phyloP scores from a whole-genome alignment of 2,113 vertebrate genomes.

The Podiceps cristatus region DNA sequence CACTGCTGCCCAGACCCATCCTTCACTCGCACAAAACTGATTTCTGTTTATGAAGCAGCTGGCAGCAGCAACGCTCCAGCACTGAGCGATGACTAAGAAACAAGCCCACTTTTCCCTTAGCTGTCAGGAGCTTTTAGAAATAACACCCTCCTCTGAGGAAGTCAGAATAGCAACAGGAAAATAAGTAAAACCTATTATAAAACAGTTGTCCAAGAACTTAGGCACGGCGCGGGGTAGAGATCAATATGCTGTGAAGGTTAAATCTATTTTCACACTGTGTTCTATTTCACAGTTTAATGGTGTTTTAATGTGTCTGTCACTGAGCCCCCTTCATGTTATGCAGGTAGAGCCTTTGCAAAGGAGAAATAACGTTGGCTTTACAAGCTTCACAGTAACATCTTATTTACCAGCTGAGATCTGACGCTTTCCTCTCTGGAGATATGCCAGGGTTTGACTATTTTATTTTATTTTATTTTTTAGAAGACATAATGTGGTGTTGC shows the following conservation, averaged over 20 bases:
- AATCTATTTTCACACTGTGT: slow-evolving; percentile 89
- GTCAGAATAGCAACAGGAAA: slow-evolving; percentile 84
- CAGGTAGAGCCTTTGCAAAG: slow-evolving; percentile 80
- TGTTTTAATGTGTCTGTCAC: slow-evolving; percentile 92
- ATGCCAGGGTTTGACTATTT: slow-evolving; percentile 18
- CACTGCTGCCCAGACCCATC: slow-evolving; percentile 66
- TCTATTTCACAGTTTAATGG: slow-evolving; percentile 91
- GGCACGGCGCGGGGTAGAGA: slow-evolving; percentile 74
- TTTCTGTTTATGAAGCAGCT: slow-evolving; percentile 74
- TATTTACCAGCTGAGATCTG: slow-evolving; percentile 79
- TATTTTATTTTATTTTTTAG: slow-evolving; percentile 23
- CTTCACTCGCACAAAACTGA: slow-evolving; percentile 64
- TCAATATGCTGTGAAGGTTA: slow-evolving; percentile 87
- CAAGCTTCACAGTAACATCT: slow-evolving; percentile 78
- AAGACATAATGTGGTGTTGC: neutral
- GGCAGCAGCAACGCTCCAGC: slow-evolving; percentile 57
- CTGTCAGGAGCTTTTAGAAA: slow-evolving; percentile 84
- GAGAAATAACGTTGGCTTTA: slow-evolving; percentile 72
- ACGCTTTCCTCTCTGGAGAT: slow-evolving; percentile 52
- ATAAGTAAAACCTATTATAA: slow-evolving; percentile 87
- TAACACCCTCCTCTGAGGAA: slow-evolving; percentile 81
- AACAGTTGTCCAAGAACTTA: slow-evolving; percentile 85
- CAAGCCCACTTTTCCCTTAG: slow-evolving; percentile 65
- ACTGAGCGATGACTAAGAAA: slow-evolving; percentile 71
- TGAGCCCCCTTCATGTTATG: slow-evolving; percentile 77